Percentiles rank a stretch among this genome's conserved stretches.
These are phyloP conservation scores for Clytia hemisphaerica DNA, from an alignment of 30 jellyfish, hydroid and myxozoan species.

Conservation along the genomic window DNA sequence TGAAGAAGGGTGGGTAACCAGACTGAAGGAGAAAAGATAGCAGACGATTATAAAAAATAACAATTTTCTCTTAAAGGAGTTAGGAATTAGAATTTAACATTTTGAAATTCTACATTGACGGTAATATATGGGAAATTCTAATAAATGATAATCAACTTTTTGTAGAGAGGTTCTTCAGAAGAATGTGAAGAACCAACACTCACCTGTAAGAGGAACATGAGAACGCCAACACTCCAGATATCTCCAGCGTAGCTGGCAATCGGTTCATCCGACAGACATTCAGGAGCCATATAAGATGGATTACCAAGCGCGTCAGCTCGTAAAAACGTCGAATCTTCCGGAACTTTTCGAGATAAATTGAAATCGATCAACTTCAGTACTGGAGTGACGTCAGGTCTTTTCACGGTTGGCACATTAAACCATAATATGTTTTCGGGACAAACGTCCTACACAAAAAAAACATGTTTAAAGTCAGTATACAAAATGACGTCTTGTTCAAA, in stretches of 20 bases:
- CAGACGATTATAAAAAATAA: too few species aligned
- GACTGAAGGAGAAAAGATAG: constrained; percentile 21
- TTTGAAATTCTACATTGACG: too few species aligned
- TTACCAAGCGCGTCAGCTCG: constrained; percentile 83
- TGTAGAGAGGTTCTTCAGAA: too few species aligned
- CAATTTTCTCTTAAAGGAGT: too few species aligned
- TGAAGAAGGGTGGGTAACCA: constrained; percentile 94
- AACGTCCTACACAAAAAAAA: constrained; percentile 47
- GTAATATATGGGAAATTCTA: too few species aligned
- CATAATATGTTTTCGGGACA: constrained; percentile 77
- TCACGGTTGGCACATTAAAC: constrained; percentile 66
- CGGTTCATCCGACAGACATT: constrained; percentile 58
- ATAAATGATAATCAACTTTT: not conserved
- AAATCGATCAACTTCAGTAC: constrained; percentile 73
- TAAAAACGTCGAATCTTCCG: constrained; percentile 12
- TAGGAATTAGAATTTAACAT: too few species aligned
- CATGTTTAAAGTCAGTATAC: not conserved
- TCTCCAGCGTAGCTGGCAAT: constrained; percentile 47
- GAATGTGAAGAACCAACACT: not conserved
- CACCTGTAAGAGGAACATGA: constrained; percentile 54
- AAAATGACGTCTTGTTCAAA: not conserved
- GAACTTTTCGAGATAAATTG: constrained; percentile 63
- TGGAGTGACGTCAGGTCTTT: constrained; percentile 54
- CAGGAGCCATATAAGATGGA: constrained; percentile 86
- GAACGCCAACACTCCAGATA: constrained; percentile 74